Conservation (phyloP, 2,797 vertebrate genomes). For the Clarias pachynema region DNA sequence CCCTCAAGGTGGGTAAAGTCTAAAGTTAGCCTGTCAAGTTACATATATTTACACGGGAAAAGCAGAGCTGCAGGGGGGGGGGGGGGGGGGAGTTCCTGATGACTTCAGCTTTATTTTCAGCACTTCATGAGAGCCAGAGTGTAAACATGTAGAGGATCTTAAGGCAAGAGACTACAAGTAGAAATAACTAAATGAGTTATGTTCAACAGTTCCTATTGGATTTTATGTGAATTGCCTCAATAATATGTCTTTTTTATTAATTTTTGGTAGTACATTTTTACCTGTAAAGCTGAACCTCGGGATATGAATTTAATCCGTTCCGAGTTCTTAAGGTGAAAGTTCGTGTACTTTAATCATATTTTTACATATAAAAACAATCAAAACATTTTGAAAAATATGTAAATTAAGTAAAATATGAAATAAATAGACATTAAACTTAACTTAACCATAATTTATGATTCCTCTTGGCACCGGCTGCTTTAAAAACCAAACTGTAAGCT, state of each 20-base stretch:
- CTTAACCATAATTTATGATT: no score
- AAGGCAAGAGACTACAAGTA: background rate
- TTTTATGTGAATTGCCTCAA: background rate
- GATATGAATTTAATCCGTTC: no score
- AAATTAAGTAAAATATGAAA: no score
- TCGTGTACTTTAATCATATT: no score
- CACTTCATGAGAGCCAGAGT: background rate
- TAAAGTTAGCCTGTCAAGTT: background rate
- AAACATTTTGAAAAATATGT: no score
- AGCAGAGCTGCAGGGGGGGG: background rate
- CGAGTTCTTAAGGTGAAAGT: no score
- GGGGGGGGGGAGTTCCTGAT: background rate
- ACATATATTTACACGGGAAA: background rate
- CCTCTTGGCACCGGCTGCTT: no score
- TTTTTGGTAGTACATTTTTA: no score
- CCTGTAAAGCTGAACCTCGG: no score
- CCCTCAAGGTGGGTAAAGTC: conserved; percentile 1
- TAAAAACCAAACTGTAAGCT: no score
- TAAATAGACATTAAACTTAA: no score
- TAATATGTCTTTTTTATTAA: background rate
- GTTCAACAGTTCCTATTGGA: background rate
- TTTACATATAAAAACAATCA: no score
- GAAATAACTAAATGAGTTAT: background rate
- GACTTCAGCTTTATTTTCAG: background rate
- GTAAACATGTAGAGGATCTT: background rate